Conservation (phyloP, 2,888 invertebrate species). For the Hemistola chrysoprasaria region DNA sequence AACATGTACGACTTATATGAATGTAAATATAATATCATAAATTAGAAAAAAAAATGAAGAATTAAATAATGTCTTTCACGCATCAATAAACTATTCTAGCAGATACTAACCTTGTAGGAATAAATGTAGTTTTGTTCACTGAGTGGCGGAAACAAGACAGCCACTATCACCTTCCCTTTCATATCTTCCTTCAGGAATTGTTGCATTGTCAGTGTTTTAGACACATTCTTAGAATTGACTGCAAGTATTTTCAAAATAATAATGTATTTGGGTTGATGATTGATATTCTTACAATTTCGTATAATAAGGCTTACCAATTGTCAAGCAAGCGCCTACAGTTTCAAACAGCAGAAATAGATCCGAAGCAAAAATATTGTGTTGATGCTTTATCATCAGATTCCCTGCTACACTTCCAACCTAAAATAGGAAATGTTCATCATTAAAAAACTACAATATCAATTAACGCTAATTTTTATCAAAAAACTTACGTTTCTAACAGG, state of each 20-base stretch:
- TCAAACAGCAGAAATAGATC: slow-evolving; percentile 82
- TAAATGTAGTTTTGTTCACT: slow-evolving; percentile 32
- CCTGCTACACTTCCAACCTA: slow-evolving; percentile 86
- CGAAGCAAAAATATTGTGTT: slow-evolving; percentile 85
- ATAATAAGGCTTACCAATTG: slow-evolving; percentile 40
- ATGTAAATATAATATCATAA: too few species aligned
- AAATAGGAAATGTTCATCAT: too few species aligned
- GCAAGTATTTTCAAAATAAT: not conserved
- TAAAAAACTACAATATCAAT: too few species aligned
- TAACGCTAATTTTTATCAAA: not conserved
- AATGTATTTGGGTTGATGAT: too few species aligned
- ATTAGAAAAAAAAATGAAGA: too few species aligned
- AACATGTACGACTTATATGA: too few species aligned
- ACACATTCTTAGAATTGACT: slow-evolving; percentile 39
- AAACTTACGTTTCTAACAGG: slow-evolving; percentile 82
- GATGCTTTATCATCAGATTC: slow-evolving; percentile 86
- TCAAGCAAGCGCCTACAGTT: slow-evolving; percentile 47
- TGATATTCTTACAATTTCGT: too few species aligned
- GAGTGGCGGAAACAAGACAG: slow-evolving; percentile 48
- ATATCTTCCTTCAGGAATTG: slow-evolving; percentile 67
- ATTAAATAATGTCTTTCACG: too few species aligned
- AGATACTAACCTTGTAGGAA: slow-evolving; percentile 47
- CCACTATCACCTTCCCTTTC: slow-evolving; percentile 56
- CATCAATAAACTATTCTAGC: too few species aligned
- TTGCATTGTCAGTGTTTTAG: slow-evolving; percentile 49